Percentiles rank a stretch among this genome's conserved stretches.
Conservation (phyloP, 2,113 vertebrate species). For the Cryptotis parvus region DNA sequence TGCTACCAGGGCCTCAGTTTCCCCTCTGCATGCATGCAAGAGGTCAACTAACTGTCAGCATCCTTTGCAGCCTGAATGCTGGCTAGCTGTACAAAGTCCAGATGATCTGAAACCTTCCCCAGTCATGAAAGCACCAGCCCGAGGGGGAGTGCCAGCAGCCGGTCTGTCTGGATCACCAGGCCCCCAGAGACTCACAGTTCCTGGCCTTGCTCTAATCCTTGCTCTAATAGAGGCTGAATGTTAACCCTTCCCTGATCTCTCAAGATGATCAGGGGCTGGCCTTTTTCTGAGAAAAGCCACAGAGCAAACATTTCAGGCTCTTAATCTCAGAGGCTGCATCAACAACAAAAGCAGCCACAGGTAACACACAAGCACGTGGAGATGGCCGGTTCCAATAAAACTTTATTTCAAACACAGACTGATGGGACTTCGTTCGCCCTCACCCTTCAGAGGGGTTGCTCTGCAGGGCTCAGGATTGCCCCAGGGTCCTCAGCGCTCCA, state of each 20-base stretch:
- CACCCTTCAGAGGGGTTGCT: neutral
- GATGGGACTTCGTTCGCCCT: neutral
- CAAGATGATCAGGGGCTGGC: neutral
- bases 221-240: neutral
- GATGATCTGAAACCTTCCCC: neutral
- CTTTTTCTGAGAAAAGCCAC: neutral
- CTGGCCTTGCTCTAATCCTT: neutral
- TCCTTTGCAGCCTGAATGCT: neutral
- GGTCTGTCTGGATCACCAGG: neutral
- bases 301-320: neutral
- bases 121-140: neutral
- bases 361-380: neutral
- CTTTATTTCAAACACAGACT: constrained; percentile 42
- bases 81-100: neutral
- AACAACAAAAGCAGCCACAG: neutral
- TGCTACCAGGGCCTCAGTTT: neutral
- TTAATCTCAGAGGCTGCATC: neutral
- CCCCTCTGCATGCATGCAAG: neutral
- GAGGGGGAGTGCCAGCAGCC: neutral
- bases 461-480: too few species aligned
- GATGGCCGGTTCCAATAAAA: neutral
- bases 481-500: neutral
- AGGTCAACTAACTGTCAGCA: neutral
- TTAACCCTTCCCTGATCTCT: neutral
- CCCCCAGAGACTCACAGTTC: neutral